Percentiles rank a stretch among this genome's conserved stretches.
phyloP scores from a whole-genome alignment of 1,140 invertebrate genomes.

The Lucilia sericata region DNA sequence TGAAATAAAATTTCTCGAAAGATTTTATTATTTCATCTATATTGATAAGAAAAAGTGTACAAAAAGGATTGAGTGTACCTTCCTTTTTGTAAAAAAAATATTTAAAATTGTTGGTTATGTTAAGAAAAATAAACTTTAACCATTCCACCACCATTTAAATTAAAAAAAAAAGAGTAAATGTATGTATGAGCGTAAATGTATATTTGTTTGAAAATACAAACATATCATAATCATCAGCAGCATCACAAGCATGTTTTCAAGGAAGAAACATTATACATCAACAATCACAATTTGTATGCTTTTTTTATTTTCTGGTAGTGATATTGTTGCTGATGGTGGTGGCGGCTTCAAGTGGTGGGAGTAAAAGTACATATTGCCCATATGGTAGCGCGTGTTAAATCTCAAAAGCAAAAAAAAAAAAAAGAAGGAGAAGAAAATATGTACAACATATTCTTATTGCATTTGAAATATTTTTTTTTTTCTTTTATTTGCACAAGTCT shows the following conservation, averaged over 20 bases:
- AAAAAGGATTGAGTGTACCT: too few species aligned
- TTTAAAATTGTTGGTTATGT: not conserved
- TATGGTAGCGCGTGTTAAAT: conserved; percentile 38
- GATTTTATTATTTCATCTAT: too few species aligned
- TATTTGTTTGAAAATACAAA: too few species aligned
- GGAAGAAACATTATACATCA: not conserved
- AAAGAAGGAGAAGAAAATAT: not conserved
- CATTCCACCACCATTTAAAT: not conserved
- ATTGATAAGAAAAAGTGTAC: too few species aligned
- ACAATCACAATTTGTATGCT: not conserved
- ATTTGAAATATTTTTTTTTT: conserved; percentile 29
- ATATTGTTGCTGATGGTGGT: too few species aligned
- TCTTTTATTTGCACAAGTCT: conserved; percentile 5
- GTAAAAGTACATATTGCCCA: not conserved
- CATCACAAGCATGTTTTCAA: not conserved
- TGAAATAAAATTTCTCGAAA: too few species aligned
- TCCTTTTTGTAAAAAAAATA: too few species aligned
- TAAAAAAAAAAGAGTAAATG: not conserved
- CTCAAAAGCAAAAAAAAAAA: conserved; percentile 9
- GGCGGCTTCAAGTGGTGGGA: conserved; percentile 28
- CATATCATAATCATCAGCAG: not conserved
- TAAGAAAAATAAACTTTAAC: not conserved
- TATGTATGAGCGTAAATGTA: too few species aligned
- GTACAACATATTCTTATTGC: conserved; percentile 17
- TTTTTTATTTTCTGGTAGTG: not conserved